Conservation (phyloP, 2,888 invertebrate species). For the Polyploca ridens region DNA sequence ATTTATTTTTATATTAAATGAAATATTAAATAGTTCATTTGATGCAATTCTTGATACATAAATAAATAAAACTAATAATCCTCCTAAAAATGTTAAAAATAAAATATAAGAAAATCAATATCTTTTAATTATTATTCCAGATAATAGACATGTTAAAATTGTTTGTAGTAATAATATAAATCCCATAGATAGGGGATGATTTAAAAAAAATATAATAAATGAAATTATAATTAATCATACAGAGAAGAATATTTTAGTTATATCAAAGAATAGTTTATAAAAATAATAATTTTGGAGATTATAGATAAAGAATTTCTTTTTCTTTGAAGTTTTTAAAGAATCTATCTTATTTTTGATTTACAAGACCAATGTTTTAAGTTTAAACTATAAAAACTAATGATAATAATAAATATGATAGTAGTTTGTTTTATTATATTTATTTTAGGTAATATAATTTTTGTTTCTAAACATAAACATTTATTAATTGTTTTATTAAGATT, state of each 20-base stretch:
- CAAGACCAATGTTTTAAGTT: slow-evolving; percentile 87
- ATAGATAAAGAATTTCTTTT: slow-evolving; percentile 83
- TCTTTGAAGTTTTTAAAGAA: slow-evolving; percentile 86
- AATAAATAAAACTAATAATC: slow-evolving; percentile 87
- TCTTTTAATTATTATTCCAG: slow-evolving; percentile 75
- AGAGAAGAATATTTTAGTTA: slow-evolving; percentile 64
- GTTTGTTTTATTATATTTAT: slow-evolving; percentile 78
- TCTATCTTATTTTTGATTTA: slow-evolving; percentile 86
- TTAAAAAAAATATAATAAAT: slow-evolving; percentile 58
- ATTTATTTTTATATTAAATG: slow-evolving; percentile 48
- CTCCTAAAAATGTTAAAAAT: slow-evolving; percentile 86
- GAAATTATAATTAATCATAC: slow-evolving; percentile 62
- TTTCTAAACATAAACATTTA: slow-evolving; percentile 84
- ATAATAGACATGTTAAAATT: slow-evolving; percentile 70
- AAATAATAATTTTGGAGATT: slow-evolving; percentile 90
- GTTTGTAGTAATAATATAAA: slow-evolving; percentile 82
- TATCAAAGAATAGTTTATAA: slow-evolving; percentile 86
- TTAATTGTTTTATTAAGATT: slow-evolving; percentile 85
- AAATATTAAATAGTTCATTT: slow-evolving; percentile 83
- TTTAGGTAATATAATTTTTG: slow-evolving; percentile 79
- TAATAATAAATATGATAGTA: slow-evolving; percentile 67
- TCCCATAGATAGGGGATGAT: slow-evolving; percentile 83
- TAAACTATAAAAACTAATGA: slow-evolving; percentile 87
- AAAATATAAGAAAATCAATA: slow-evolving; percentile 86
- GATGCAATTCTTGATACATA: slow-evolving; percentile 86